Evolutionary conservation across 2,888 invertebrate genomes (phyloP).

Genomic region (Athalia rosae): DNA sequence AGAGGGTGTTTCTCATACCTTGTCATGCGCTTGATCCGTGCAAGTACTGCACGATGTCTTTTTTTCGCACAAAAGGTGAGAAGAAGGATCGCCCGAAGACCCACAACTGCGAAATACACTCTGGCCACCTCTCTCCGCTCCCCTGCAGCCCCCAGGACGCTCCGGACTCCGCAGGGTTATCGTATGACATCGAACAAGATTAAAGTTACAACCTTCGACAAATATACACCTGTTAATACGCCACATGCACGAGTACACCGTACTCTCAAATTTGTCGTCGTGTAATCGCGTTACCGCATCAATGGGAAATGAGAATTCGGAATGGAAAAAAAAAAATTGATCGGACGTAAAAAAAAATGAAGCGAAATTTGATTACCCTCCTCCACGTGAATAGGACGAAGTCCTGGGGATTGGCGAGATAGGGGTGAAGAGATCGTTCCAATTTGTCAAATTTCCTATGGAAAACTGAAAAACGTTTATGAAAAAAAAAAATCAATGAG

Average conservation of each 20-base stretch:
- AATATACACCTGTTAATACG: conserved; percentile 18
- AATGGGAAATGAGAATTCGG: too few species aligned
- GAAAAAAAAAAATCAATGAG: too few species aligned
- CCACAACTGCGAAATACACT: conserved; percentile 33
- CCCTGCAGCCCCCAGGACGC: too few species aligned
- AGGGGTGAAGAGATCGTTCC: too few species aligned
- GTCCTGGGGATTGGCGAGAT: too few species aligned
- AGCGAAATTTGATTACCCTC: too few species aligned
- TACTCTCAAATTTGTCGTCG: conserved; percentile 12
- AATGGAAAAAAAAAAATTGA: too few species aligned
- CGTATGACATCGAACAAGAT: conserved; percentile 38
- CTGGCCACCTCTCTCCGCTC: conserved; percentile 17
- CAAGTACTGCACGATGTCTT: conserved; percentile 19
- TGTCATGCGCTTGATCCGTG: conserved; percentile 35
- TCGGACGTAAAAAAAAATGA: too few species aligned
- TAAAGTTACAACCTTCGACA: conserved; percentile 43
- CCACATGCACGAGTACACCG: conserved; percentile 4
- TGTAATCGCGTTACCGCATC: too few species aligned
- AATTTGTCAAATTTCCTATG: too few species aligned
- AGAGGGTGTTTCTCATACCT: conserved; percentile 19
- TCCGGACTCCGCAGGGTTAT: conserved; percentile 30
- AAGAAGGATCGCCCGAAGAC: conserved; percentile 41
- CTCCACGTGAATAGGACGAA: too few species aligned
- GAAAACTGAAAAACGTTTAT: too few species aligned
- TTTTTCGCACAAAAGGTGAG: conserved; percentile 41